A percentile compares a stretch with the other conserved stretches of the same genome.
Conservation (phyloP, 1,140 invertebrate species). For the Drosophila pachea region DNA sequence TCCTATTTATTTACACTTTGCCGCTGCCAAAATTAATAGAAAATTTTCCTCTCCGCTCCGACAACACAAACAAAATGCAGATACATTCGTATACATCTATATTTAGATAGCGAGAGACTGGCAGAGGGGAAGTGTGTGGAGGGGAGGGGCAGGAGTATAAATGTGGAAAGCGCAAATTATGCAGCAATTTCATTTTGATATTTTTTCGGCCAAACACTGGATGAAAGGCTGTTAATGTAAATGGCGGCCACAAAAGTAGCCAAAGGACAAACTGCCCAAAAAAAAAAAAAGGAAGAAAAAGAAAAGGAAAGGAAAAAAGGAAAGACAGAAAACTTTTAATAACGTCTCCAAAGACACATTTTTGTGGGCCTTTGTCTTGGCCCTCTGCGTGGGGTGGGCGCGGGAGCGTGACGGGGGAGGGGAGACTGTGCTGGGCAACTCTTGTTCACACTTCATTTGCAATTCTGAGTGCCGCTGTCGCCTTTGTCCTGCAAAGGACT, state of each 20-base stretch:
- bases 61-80: conserved; percentile 48
- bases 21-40: conserved; percentile 72
- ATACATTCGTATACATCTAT: neutral
- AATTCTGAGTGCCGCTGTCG: conserved; percentile 61
- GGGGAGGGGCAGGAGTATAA: conserved; percentile 3
- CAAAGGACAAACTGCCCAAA: conserved; percentile 29
- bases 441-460: conserved; percentile 75
- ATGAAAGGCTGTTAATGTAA: conserved; percentile 77
- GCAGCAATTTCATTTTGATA: conserved; percentile 78
- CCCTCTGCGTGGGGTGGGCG: neutral
- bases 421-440: conserved; percentile 16
- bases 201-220: conserved; percentile 53
- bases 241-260: conserved; percentile 60
- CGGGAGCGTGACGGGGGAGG: neutral
- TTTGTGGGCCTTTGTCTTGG: conserved; percentile 46
- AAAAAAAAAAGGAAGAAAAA: conserved; percentile 5
- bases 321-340: conserved; percentile 65
- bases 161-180: conserved; percentile 74
- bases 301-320: conserved; percentile 6
- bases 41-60: conserved; percentile 53
- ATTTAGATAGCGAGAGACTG: conserved; percentile 11
- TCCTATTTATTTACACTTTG: conserved; percentile 75
- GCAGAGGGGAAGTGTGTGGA: neutral
- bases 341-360: conserved; percentile 69
- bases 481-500: conserved; percentile 31